These are phyloP conservation scores for Aplidium turbinatum DNA, from an alignment of 23 tunicate species.

Conservation along the genomic window DNA sequence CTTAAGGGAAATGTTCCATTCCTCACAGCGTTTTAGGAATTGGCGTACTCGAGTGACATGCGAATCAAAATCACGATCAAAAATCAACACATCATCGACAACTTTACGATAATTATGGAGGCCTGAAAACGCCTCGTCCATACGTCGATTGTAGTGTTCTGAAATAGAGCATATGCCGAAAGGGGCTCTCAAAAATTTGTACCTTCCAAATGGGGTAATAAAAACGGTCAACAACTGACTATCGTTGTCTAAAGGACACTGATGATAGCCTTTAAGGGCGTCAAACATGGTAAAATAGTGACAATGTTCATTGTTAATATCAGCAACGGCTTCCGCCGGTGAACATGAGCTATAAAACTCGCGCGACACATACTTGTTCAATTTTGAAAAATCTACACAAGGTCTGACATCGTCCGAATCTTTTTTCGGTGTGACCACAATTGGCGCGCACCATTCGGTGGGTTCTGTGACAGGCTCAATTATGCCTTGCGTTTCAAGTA, in stretches of 20 bases:
- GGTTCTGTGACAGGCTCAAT: constrained; percentile 9
- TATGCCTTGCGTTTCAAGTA: not conserved
- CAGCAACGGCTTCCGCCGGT: constrained; percentile 19
- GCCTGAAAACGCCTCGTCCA: constrained; percentile 3
- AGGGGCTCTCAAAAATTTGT: not conserved
- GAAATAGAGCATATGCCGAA: constrained; percentile 25
- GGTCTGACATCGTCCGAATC: constrained; percentile 4
- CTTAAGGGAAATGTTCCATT: not conserved
- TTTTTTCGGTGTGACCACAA: constrained; percentile 12
- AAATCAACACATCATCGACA: constrained; percentile 9
- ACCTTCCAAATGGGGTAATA: constrained; percentile 7
- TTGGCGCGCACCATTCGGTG: constrained; percentile 4
- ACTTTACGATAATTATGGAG: constrained; percentile 15
- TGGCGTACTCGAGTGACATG: constrained; percentile 8
- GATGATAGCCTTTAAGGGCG: constrained; percentile 6
- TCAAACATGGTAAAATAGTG: constrained; percentile 12
- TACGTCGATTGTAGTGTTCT: constrained; percentile 3
- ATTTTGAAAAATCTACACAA: constrained; percentile 9
- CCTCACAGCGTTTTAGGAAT: not conserved
- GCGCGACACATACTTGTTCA: not conserved
- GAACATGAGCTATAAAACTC: not conserved
- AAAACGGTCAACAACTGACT: constrained; percentile 13
- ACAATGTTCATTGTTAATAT: not conserved
- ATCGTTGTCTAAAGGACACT: not conserved
- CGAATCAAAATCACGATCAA: not conserved